Evolutionary conservation across 92 coral and sea anemone genomes (phyloP).

Genomic region (Epizoanthus scotinus): DNA sequence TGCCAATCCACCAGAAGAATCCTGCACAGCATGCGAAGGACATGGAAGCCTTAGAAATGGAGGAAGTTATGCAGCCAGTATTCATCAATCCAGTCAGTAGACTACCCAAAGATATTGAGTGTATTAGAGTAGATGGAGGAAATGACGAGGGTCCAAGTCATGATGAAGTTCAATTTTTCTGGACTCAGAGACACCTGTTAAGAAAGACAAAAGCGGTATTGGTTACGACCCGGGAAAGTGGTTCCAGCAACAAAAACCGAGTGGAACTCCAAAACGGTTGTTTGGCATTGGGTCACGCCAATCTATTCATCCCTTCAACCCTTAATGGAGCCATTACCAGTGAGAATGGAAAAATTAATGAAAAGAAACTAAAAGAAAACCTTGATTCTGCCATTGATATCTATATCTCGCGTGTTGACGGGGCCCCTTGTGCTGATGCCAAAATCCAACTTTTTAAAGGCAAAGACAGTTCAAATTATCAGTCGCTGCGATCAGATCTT

Average conservation of each 20-base stretch:
- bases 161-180: slow-evolving; percentile 34
- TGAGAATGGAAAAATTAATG: slow-evolving; percentile 42
- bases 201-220: neutral
- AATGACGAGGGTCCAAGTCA: slow-evolving; percentile 42
- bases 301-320: slow-evolving; percentile 31
- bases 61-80: slow-evolving; percentile 22
- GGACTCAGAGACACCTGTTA: slow-evolving; percentile 24
- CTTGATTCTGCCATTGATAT: slow-evolving; percentile 44
- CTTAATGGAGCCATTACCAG: slow-evolving; percentile 6
- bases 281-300: slow-evolving; percentile 32
- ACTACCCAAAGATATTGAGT: slow-evolving; percentile 19
- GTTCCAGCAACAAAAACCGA: slow-evolving; percentile 29
- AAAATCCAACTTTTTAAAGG: slow-evolving; percentile 44
- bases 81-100: slow-evolving; percentile 16
- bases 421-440: slow-evolving; percentile 32
- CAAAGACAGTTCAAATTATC: slow-evolving; percentile 20
- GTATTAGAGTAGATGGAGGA: slow-evolving; percentile 34
- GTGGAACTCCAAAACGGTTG: slow-evolving; percentile 47
- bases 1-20: slow-evolving; percentile 42
- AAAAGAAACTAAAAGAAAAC: slow-evolving; percentile 25
- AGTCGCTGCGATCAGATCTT: slow-evolving; percentile 13
- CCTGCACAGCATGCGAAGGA: slow-evolving; percentile 46
- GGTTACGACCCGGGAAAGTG: slow-evolving; percentile 16
- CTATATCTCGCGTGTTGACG: slow-evolving; percentile 36
- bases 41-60: slow-evolving; percentile 13